A percentile compares a stretch with the other conserved stretches of the same genome.
Evolutionary conservation across 2,113 vertebrate species (phyloP).

Genomic region (Poeciliopsis turrubarensis): DNA sequence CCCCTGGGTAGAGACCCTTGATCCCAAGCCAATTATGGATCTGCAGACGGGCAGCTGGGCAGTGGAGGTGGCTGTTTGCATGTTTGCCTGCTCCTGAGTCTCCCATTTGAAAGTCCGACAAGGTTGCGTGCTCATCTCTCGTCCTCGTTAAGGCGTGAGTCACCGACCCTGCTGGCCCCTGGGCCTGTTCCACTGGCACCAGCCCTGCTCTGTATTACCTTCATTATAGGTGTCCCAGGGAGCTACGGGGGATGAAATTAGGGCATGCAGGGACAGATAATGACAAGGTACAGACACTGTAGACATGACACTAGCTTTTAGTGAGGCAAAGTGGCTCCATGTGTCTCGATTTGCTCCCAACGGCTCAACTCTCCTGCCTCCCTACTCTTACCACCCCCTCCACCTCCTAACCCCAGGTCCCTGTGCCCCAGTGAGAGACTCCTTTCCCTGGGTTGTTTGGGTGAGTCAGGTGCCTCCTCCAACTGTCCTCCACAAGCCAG

Average conservation of each 20-base stretch:
- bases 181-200: slow-evolving; percentile 64
- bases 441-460: slow-evolving; percentile 27
- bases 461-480: slow-evolving; percentile 58
- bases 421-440: slow-evolving; percentile 21
- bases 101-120: slow-evolving; percentile 42
- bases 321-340: slow-evolving; percentile 74
- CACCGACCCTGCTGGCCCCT: slow-evolving; percentile 43
- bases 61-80: slow-evolving; percentile 15
- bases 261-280: slow-evolving; percentile 77
- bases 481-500: slow-evolving; percentile 52
- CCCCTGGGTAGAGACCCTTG: slow-evolving; percentile 13
- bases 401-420: slow-evolving; percentile 11
- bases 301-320: slow-evolving; percentile 78
- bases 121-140: slow-evolving; percentile 35
- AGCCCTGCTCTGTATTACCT: slow-evolving; percentile 54
- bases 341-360: slow-evolving; percentile 60
- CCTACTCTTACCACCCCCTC: slow-evolving; percentile 1
- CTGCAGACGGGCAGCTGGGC: slow-evolving; percentile 30
- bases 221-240: slow-evolving; percentile 76
- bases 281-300: slow-evolving; percentile 78
- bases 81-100: slow-evolving; percentile 34
- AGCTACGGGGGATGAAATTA: slow-evolving; percentile 74
- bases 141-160: slow-evolving; percentile 50
- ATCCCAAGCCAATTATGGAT: slow-evolving; percentile 32
- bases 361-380: slow-evolving; percentile 7